These are phyloP conservation scores for Proctacanthus coquilletti DNA, from an alignment of 1,140 invertebrate genomes.

Conservation along the genomic window DNA sequence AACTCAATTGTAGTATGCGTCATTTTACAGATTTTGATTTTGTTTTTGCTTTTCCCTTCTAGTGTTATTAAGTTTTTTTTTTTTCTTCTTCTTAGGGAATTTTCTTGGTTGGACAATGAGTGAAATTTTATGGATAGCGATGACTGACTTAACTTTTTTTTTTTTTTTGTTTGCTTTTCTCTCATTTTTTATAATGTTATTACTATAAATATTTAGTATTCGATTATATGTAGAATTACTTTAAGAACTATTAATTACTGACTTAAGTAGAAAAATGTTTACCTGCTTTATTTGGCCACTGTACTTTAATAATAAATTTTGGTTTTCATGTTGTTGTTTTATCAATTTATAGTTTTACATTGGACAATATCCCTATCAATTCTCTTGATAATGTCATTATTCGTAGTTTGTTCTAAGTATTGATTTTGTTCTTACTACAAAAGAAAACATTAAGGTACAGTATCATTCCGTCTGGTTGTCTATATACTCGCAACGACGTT, in stretches of 20 bases:
- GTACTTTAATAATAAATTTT: constrained; percentile 5
- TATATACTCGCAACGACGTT: no score
- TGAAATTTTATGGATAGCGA: no score
- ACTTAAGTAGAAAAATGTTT: not conserved
- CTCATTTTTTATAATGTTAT: not conserved
- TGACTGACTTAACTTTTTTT: no score
- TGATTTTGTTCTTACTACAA: not conserved
- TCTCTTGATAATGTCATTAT: not conserved
- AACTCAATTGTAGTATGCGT: not conserved
- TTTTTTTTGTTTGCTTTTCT: constrained; percentile 2
- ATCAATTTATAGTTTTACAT: not conserved
- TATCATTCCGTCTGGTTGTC: no score
- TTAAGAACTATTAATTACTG: no score
- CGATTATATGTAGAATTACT: no score
- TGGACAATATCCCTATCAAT: not conserved
- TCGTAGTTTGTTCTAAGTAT: not conserved
- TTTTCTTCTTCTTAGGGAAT: not conserved
- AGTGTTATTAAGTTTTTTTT: not conserved
- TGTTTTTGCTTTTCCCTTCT: not conserved
- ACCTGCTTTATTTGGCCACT: constrained; percentile 10
- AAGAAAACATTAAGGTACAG: not conserved
- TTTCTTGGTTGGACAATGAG: no score
- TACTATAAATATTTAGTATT: not conserved
- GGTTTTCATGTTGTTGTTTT: no score
- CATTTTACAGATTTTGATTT: not conserved